These are phyloP conservation scores for Alentia gelatinosa DNA, from an alignment of 2,888 invertebrate species.

Conservation along the genomic window DNA sequence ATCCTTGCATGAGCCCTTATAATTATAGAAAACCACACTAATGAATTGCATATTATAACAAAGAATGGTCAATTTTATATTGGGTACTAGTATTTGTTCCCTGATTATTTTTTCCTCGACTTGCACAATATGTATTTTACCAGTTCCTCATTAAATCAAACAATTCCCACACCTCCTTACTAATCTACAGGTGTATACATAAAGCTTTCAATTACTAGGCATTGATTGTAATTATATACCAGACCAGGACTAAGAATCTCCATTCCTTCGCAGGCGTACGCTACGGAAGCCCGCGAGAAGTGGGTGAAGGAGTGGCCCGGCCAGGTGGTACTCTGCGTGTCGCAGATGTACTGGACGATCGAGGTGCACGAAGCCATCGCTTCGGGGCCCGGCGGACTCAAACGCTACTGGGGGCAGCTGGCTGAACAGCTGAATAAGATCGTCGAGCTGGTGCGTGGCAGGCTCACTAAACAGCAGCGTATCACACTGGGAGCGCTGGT, in stretches of 20 bases:
- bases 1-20: no score
- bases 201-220: no score
- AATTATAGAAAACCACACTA: no score
- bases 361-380: constrained; percentile 89
- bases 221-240: no score
- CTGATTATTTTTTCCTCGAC: no score
- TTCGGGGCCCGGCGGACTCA: constrained; percentile 83
- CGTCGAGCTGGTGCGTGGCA: constrained; percentile 90
- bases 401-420: constrained; percentile 83
- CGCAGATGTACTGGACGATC: constrained; percentile 91
- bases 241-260: background rate
- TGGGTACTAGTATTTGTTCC: no score
- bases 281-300: constrained; percentile 82
- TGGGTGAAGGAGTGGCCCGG: constrained; percentile 97
- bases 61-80: no score
- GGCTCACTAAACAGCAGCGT: constrained; percentile 90
- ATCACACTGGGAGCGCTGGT: constrained; percentile 94
- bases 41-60: no score
- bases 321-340: constrained; percentile 89
- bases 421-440: constrained; percentile 87
- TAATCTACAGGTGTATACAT: no score
- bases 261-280: constrained; percentile 75
- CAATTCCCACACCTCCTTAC: no score
- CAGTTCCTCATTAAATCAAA: no score
- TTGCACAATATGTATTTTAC: no score